phyloP scores from a whole-genome alignment of 1,140 invertebrate genomes.

The Subanguina moxae region DNA sequence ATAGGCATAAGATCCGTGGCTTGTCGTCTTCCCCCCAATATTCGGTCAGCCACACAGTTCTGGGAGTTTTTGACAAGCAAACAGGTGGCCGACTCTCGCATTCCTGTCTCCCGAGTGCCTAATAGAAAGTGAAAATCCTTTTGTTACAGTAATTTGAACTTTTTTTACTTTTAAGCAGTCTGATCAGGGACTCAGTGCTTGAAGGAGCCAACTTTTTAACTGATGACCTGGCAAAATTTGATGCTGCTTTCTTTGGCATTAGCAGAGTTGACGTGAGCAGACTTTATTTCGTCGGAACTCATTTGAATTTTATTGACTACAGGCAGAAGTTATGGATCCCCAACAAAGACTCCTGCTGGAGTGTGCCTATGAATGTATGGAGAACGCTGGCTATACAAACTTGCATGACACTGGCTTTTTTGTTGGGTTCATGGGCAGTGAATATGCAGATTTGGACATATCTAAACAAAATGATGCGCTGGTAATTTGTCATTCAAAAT shows the following conservation, averaged over 20 bases:
- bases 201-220: slow-evolving; percentile 38
- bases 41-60: slow-evolving; percentile 29
- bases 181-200: slow-evolving; percentile 23
- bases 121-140: too few relatives aligned
- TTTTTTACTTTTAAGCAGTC: slow-evolving; percentile 24
- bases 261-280: slow-evolving; percentile 40
- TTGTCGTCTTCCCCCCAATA: slow-evolving; percentile 33
- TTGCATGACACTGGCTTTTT: slow-evolving; percentile 36
- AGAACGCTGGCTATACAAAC: slow-evolving; percentile 46
- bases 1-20: slow-evolving; percentile 28
- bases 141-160: too few relatives aligned
- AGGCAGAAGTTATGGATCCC: slow-evolving; percentile 64
- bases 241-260: slow-evolving; percentile 65
- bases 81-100: slow-evolving; percentile 24
- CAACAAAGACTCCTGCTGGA: slow-evolving; percentile 64
- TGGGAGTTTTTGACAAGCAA: slow-evolving; percentile 26
- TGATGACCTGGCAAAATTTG: slow-evolving; percentile 71
- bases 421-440: slow-evolving; percentile 38
- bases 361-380: slow-evolving; percentile 60
- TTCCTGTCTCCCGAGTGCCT: slow-evolving; percentile 30
- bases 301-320: slow-evolving; percentile 43
- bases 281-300: too few relatives aligned
- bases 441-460: slow-evolving; percentile 26
- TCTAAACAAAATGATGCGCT: slow-evolving; percentile 23
- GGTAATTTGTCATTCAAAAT: slow-evolving; percentile 17